These are phyloP conservation scores for Saxidomus purpurata DNA, from an alignment of 1,140 invertebrate genomes.

Conservation along the genomic window DNA sequence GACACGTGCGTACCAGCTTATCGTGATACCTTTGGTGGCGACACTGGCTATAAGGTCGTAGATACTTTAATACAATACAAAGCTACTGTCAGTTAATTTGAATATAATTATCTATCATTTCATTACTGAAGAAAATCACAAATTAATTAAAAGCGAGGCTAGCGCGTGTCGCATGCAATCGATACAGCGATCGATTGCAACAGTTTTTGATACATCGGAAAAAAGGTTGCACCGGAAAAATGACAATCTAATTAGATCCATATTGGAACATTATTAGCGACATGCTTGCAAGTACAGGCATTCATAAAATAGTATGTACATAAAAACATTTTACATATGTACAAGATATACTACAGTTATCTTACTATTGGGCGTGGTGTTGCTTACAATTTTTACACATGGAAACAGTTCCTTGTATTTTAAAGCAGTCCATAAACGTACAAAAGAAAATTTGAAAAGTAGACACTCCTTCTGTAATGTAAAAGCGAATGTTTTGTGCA, in stretches of 20 bases:
- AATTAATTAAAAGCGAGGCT: conserved; percentile 52
- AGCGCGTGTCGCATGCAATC: conserved; percentile 11
- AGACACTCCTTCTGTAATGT: too few relatives aligned
- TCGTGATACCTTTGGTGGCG: conserved; percentile 35
- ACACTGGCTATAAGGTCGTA: conserved; percentile 26
- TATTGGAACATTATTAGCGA: not conserved
- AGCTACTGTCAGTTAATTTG: conserved; percentile 61
- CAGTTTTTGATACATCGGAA: conserved; percentile 10
- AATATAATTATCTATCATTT: conserved; percentile 62
- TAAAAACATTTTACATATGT: too few relatives aligned
- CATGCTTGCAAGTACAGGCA: not conserved
- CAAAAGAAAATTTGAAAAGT: too few relatives aligned
- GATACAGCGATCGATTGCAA: conserved; percentile 7
- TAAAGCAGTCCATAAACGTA: too few relatives aligned
- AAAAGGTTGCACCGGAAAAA: not conserved
- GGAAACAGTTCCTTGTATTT: too few relatives aligned
- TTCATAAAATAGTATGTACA: too few relatives aligned
- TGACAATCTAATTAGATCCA: not conserved
- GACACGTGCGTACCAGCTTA: conserved; percentile 46
- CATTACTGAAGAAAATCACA: conserved; percentile 43
- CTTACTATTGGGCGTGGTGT: too few relatives aligned
- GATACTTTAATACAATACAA: conserved; percentile 48
- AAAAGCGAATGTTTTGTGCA: too few relatives aligned
- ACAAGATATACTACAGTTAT: too few relatives aligned
- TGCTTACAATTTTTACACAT: too few relatives aligned